Conservation (phyloP, 2,888 invertebrate species). For the Pocota personata region DNA sequence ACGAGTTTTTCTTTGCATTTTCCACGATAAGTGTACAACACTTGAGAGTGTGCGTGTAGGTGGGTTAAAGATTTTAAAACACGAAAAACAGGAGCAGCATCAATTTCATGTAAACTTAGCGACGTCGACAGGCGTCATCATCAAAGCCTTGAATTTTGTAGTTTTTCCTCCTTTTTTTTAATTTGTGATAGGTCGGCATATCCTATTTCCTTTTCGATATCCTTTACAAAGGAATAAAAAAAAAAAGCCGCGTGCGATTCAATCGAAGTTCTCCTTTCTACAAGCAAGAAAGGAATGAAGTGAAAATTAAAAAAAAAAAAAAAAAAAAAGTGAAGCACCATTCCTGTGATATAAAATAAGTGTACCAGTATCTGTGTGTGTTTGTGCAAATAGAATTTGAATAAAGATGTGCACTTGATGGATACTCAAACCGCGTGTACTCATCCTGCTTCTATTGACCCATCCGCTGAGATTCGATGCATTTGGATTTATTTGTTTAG, state of each 20-base stretch:
- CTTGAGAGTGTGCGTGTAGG: slow-evolving; percentile 40
- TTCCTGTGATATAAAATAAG: slow-evolving; percentile 43
- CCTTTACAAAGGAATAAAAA: background rate
- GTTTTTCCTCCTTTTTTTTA: background rate
- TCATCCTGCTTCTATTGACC: background rate
- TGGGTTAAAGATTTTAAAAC: slow-evolving; percentile 32
- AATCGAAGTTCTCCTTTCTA: slow-evolving; percentile 4
- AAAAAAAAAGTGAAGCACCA: slow-evolving; percentile 26
- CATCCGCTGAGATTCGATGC: slow-evolving; percentile 11
- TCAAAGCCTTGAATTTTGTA: slow-evolving; percentile 33
- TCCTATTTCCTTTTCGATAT: slow-evolving; percentile 21
- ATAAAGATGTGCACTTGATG: slow-evolving; percentile 47
- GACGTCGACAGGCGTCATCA: slow-evolving; percentile 3
- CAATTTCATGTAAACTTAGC: slow-evolving; percentile 24
- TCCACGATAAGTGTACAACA: slow-evolving; percentile 36
- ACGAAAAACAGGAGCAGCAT: slow-evolving; percentile 62
- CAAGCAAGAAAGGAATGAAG: slow-evolving; percentile 20
- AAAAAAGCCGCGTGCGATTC: slow-evolving; percentile 16
- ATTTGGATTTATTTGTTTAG: slow-evolving; percentile 23
- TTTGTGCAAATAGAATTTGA: slow-evolving; percentile 35
- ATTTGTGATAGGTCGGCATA: slow-evolving; percentile 40
- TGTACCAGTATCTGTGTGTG: background rate
- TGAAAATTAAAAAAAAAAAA: slow-evolving; percentile 21
- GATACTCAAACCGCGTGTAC: slow-evolving; percentile 22
- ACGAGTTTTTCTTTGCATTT: slow-evolving; percentile 64